These are phyloP conservation scores for Cryptus viduatorius DNA, from an alignment of 2,888 invertebrate species.

Conservation along the genomic window DNA sequence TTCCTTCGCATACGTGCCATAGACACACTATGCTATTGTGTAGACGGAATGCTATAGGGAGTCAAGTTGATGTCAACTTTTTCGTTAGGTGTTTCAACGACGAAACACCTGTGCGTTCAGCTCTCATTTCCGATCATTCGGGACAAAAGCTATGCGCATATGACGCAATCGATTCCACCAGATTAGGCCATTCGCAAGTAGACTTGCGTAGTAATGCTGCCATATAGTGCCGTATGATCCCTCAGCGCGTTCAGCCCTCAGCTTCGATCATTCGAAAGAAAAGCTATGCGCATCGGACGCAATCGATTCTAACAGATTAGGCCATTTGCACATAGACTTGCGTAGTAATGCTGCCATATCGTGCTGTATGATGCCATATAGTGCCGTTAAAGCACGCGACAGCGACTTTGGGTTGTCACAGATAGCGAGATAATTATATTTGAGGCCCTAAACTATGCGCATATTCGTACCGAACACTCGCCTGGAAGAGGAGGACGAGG, in stretches of 20 bases:
- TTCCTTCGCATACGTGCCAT: background rate
- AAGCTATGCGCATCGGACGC: background rate
- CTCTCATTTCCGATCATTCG: background rate
- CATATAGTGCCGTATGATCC: background rate
- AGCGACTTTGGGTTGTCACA: constrained; percentile 51
- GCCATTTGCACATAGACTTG: background rate
- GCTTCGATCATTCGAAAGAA: background rate
- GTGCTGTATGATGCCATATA: background rate
- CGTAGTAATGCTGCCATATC: background rate
- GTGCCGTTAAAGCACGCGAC: background rate
- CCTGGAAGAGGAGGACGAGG: no score
- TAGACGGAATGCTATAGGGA: background rate
- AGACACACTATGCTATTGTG: background rate
- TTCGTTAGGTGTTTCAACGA: background rate
- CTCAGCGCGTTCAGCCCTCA: background rate
- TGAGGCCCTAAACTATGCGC: background rate
- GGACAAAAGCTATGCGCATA: background rate
- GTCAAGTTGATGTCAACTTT: no score
- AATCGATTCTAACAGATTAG: background rate
- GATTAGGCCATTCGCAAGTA: background rate
- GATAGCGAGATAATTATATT: constrained; percentile 56
- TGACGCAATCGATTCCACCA: background rate
- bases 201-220: background rate
- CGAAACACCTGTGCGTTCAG: background rate
- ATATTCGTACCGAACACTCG: constrained; percentile 22